Evolutionary conservation across 2,797 vertebrate species (phyloP), one percentile per base, ranked within the genome.

Genomic region (Eurystomus glaucurus): DNA sequence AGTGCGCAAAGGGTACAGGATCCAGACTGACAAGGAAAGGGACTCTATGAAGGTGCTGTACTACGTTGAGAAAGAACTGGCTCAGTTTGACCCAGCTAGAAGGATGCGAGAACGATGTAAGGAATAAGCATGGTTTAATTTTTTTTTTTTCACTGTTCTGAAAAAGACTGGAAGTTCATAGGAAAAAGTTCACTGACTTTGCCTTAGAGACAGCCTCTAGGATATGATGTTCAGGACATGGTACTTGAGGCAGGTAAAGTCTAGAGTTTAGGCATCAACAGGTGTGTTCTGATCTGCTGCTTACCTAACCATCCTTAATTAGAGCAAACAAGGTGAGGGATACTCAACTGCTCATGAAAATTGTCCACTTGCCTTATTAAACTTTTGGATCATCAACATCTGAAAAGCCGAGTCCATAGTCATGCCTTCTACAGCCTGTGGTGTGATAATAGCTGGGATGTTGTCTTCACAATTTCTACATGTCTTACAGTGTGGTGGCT

Each of bases 1-100:
- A 98, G 99, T 99, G 96, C 97, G 98, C 95, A 99, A 99, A 98
- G 99, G 99, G 57, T 99, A 99, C 98, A 98, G 99, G 93, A 99
- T 99, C 97, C 99, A 99, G 97, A 51, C 99, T 43, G 99, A 98
- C 98, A 99, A 99, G 97, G 98, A 99, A 91, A 98, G 99, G 97
- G 99, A 99, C 95, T 99, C 99, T 97, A 99, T 99, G 99, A 99
- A 99, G 98, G 99, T 99, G 97, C 97, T 99, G 76, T 99, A 99
- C 98, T 99, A 99, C 91, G 97, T 99, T 2, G 99, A 99, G 98
- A 99, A 99, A 96, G 99, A 99, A 96, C 97, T 99, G 98, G 98
- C 98, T 96, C 99, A 99, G 97, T 98, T 99, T 97, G 99, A 99
- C 84, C 98, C 98, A 58, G 93, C 98, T 90, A 98, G 98, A 96